phyloP scores from a whole-genome alignment of 1,140 invertebrate species.

The Solenopsis fugax region DNA sequence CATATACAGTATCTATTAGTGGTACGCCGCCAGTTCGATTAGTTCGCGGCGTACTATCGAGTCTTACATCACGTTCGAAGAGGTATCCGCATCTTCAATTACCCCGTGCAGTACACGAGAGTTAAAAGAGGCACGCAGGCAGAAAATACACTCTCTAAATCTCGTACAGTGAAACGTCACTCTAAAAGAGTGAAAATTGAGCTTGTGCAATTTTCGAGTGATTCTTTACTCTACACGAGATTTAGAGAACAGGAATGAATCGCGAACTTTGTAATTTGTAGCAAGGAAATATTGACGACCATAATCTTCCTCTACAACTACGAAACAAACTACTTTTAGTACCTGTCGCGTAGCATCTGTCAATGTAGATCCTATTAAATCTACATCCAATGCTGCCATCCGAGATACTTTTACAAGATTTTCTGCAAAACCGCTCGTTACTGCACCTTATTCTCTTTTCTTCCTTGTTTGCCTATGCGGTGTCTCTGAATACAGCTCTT shows the following conservation, averaged over 20 bases:
- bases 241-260: too few relatives aligned
- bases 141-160: not conserved
- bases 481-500: conserved; percentile 42
- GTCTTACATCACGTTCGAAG: not conserved
- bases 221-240: too few relatives aligned
- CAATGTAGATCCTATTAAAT: conserved; percentile 57
- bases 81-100: not conserved
- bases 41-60: not conserved
- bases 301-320: conserved; percentile 6
- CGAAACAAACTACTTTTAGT: not conserved
- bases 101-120: not conserved
- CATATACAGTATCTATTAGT: conserved; percentile 15
- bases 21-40: not conserved
- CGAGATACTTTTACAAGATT: conserved; percentile 52
- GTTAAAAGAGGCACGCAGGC: not conserved
- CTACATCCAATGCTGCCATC: not conserved
- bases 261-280: not conserved
- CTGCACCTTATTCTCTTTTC: conserved; percentile 45
- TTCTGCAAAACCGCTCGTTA: conserved; percentile 51
- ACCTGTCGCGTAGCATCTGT: not conserved
- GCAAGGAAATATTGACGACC: not conserved
- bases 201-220: too few relatives aligned
- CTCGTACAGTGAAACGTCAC: too few relatives aligned
- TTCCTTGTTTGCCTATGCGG: conserved; percentile 10
- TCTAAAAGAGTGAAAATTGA: too few relatives aligned